These are phyloP conservation scores for Drosophila recens DNA, from an alignment of 2,888 invertebrate genomes.

Conservation along the genomic window DNA sequence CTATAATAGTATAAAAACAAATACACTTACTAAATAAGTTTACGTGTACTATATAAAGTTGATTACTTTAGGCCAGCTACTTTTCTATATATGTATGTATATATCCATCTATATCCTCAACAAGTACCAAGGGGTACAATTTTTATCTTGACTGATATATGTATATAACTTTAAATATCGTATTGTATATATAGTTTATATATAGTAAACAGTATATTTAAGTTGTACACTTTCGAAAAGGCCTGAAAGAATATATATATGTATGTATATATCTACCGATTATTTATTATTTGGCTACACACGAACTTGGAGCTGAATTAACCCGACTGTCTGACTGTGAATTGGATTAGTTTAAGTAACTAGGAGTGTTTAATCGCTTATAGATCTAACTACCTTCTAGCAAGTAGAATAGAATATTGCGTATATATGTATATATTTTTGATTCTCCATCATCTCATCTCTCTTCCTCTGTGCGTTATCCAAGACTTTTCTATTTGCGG, in stretches of 20 bases:
- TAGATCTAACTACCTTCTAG: conserved; percentile 47
- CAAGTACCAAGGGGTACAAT: conserved; percentile 15
- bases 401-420: conserved; percentile 36
- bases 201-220: conserved; percentile 58
- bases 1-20: conserved; percentile 31
- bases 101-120: conserved; percentile 14
- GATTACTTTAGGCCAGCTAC: conserved; percentile 39
- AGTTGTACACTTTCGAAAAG: conserved; percentile 72
- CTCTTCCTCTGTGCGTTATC: conserved; percentile 29
- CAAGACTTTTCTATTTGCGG: conserved; percentile 49
- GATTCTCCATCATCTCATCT: conserved; percentile 57
- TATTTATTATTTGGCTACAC: conserved; percentile 75
- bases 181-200: conserved; percentile 42
- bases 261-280: conserved; percentile 14
- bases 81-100: conserved; percentile 10
- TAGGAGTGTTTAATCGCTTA: conserved; percentile 19
- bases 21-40: conserved; percentile 27
- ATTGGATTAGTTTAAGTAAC: conserved; percentile 42
- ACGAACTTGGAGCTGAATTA: conserved; percentile 55
- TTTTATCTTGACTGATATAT: conserved; percentile 19
- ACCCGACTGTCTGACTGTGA: conserved; percentile 62
- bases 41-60: conserved; percentile 28
- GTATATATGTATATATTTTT: conserved; percentile 52
- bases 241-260: conserved; percentile 57
- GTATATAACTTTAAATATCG: conserved; percentile 43